Conservation (phyloP, 2,888 invertebrate genomes). For the Ganaspis brasiliensis region DNA sequence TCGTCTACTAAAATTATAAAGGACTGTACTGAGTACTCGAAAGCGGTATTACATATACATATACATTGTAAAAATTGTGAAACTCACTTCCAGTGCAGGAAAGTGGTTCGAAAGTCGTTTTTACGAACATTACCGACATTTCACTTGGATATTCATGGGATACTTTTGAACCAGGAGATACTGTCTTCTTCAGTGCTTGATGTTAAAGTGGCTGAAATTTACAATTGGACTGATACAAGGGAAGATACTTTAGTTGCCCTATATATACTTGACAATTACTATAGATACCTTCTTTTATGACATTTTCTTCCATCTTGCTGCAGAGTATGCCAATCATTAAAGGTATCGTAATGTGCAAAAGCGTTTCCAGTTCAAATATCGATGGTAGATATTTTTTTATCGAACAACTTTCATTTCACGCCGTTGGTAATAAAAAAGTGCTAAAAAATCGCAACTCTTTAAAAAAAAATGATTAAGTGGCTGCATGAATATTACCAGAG, state of each 20-base stretch:
- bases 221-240: neutral
- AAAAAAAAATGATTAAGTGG: slow-evolving; percentile 13
- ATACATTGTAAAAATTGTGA: slow-evolving; percentile 1
- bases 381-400: slow-evolving; percentile 2
- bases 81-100: neutral
- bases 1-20: slow-evolving; percentile 23
- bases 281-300: neutral
- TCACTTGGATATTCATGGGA: slow-evolving; percentile 13
- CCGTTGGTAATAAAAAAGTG: neutral
- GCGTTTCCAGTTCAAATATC: neutral
- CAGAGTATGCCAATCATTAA: neutral
- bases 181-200: slow-evolving; percentile 4
- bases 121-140: slow-evolving; percentile 14
- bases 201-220: neutral
- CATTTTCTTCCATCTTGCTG: neutral
- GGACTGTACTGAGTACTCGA: neutral
- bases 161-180: neutral
- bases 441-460: neutral
- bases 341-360: neutral
- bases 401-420: neutral
- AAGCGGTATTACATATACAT: neutral
- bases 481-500: neutral
- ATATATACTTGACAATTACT: neutral
- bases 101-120: neutral
- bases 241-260: neutral